A percentile compares a stretch with the other conserved stretches of the same genome.
Conservation (phyloP, 2,888 invertebrate species). For the Drosophila hawaiiensis region DNA sequence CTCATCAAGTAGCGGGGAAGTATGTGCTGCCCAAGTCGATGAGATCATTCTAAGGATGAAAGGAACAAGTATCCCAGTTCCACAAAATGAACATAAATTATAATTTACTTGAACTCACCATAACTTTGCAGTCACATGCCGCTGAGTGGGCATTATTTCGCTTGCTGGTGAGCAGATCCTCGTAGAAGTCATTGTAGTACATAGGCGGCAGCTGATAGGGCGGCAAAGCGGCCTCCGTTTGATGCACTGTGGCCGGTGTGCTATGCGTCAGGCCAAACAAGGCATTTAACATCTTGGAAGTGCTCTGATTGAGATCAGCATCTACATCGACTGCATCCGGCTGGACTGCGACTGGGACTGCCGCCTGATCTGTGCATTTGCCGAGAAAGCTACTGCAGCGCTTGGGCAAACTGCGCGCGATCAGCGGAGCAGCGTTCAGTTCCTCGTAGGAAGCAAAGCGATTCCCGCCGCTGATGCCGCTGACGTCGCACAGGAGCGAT, state of each 20-base stretch:
- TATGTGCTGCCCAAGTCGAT: conserved; percentile 82
- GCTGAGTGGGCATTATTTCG: conserved; percentile 68
- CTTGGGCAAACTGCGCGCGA: conserved; percentile 24
- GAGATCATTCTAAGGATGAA: conserved; percentile 77
- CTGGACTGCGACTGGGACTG: not conserved
- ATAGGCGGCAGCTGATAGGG: conserved; percentile 68
- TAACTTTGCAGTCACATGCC: conserved; percentile 84
- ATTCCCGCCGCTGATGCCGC: conserved; percentile 40
- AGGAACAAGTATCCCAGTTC: not conserved
- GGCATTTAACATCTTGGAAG: conserved; percentile 65
- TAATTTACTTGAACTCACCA: conserved; percentile 60
- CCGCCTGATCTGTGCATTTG: conserved; percentile 27
- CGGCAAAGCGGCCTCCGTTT: conserved; percentile 42
- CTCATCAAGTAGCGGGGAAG: conserved; percentile 83
- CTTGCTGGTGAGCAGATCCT: conserved; percentile 71
- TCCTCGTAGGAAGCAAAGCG: conserved; percentile 52
- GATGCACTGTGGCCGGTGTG: conserved; percentile 27
- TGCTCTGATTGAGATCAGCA: conserved; percentile 26
- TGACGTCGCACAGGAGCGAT: conserved; percentile 50
- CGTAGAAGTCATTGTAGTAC: conserved; percentile 77
- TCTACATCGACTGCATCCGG: conserved; percentile 1
- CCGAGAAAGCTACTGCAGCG: conserved; percentile 51
- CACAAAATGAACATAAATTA: not conserved
- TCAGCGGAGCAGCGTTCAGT: conserved; percentile 22
- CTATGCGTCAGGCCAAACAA: conserved; percentile 50